Evolutionary conservation across 2,797 vertebrate species (phyloP).

Genomic region (Mus caroli): DNA sequence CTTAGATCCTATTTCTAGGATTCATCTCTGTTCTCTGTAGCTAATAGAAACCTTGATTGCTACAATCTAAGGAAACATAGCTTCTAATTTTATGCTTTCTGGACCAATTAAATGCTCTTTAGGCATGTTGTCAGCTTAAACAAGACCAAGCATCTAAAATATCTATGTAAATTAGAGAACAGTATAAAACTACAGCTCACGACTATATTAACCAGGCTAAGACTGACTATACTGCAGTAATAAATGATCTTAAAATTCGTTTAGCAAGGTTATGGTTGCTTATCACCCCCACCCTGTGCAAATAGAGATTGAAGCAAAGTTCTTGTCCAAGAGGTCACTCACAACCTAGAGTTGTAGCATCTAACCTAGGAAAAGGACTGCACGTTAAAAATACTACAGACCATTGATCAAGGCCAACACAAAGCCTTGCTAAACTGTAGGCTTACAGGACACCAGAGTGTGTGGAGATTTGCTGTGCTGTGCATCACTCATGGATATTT

Average conservation of each 20-base stretch:
- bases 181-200: constrained; percentile 20
- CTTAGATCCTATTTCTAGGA: neutral
- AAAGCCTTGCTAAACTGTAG: neutral
- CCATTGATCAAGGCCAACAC: neutral
- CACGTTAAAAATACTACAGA: neutral
- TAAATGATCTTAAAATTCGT: constrained; percentile 17
- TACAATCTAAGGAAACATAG: neutral
- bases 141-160: constrained; percentile 32
- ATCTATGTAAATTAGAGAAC: constrained; percentile 13
- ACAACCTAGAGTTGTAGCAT: neutral
- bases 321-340: neutral
- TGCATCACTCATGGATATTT: constrained; percentile 13
- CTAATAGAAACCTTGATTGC: constrained; percentile 32
- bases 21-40: neutral
- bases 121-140: constrained; percentile 1
- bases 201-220: neutral
- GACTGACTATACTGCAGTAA: neutral
- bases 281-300: neutral
- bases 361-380: neutral
- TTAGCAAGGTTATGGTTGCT: neutral
- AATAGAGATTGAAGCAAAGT: neutral
- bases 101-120: constrained; percentile 36
- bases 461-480: neutral
- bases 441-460: neutral
- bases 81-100: constrained; percentile 50